Percentiles rank a stretch among this genome's conserved stretches.
phyloP scores from a whole-genome alignment of 2,797 vertebrate genomes.

The Chelon auratus region DNA sequence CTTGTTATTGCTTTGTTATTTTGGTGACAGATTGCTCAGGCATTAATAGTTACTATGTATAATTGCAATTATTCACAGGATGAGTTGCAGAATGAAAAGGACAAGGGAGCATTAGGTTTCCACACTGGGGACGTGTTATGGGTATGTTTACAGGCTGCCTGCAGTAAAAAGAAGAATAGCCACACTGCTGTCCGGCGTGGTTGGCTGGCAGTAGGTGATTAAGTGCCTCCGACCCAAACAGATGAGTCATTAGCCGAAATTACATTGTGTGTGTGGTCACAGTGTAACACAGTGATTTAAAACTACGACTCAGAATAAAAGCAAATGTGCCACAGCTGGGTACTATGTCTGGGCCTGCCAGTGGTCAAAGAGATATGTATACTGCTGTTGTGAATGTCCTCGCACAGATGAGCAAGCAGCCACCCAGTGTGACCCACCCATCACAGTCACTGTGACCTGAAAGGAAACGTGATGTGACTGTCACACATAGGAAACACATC shows the following conservation, averaged over 20 bases:
- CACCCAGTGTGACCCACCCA: too few relatives aligned
- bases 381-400: too few relatives aligned
- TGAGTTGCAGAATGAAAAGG: conserved; percentile 42
- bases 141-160: conserved; percentile 41
- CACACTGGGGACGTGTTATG: conserved; percentile 17
- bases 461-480: too few relatives aligned
- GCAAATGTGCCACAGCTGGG: conserved; percentile 11
- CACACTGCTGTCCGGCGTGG: conserved; percentile 12
- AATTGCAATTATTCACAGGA: conserved; percentile 47
- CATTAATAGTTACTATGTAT: conserved; percentile 34
- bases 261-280: not conserved
- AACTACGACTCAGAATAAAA: not conserved
- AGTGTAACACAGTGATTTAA: not conserved
- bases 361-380: not conserved
- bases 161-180: conserved; percentile 5
- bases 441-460: too few relatives aligned
- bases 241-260: conserved; percentile 28
- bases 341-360: not conserved
- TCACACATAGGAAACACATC: too few relatives aligned
- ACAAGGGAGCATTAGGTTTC: conserved; percentile 31
- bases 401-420: too few relatives aligned
- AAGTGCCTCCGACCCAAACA: conserved; percentile 13
- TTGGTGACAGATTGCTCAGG: conserved; percentile 27
- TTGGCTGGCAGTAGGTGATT: conserved; percentile 4
- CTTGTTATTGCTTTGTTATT: conserved; percentile 37